Base-by-base conservation (phyloP, 2,113 vertebrate genomes). In the Tragelaphus scriptus region DNA sequence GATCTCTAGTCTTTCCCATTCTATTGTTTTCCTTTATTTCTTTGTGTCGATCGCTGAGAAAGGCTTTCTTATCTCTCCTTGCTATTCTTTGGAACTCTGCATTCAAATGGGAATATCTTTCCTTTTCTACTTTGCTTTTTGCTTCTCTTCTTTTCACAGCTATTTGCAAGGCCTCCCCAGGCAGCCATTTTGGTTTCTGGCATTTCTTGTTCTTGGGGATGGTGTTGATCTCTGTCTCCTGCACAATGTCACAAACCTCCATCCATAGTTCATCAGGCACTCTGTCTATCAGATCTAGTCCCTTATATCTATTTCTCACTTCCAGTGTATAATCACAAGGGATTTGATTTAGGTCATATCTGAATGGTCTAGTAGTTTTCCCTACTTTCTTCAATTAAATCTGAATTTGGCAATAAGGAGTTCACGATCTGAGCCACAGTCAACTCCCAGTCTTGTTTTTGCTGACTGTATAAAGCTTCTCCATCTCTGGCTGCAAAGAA, bases 11-110 rank as follows among this genome's bases (percentile, higher is more conserved):
- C 4, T 68, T 68, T 68, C 32, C 16, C 65, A n/a, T 63, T 63
- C 61, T 63, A 32, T 68, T 19, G 32, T 68, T n/a, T n/a, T 68
- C 17, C 17, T 21, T n/a, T 68, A 68, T n/a, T 68, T 68, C 16
- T 68, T 68, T 68, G 65, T 32, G 3, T 19, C 0, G 2, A 68
- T 68, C 0, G 0, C 65, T 21, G 65, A 21, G 8, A 9, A 68
- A 68, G n/a, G n/a, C n/a, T 68, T 68, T 68, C 65, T 68, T 5
- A 17, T 68, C 65, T 68, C 65, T 68, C 32, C 65, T 36, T n/a
- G 65, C 16, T 68, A 68, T 68, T 36, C 65, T 36, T 68, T 68
- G 16, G 17, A 68, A 68, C 7, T 68, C 65, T 68, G 65, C 65
- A 16, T 36, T 68, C 65, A 68, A 68, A 36, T 68, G 65, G 65